phyloP scores from a whole-genome alignment of 2,797 vertebrate genomes.

The Carcharodon carcharias region DNA sequence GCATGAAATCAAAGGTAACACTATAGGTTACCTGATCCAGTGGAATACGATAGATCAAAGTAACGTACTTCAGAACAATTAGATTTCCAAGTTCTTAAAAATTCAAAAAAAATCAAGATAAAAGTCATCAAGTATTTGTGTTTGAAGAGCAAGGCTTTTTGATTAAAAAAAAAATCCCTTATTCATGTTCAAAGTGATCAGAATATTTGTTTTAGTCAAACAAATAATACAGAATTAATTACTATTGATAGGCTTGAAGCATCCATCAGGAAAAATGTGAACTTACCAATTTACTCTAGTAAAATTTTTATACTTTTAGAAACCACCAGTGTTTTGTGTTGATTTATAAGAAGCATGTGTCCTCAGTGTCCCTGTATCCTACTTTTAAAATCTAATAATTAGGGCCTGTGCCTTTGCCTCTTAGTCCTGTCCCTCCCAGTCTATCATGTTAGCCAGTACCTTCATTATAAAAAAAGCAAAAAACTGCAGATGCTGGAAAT shows the following conservation, averaged over 20 bases:
- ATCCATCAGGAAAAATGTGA: background rate
- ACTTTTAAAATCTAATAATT: too few species aligned
- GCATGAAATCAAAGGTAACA: background rate
- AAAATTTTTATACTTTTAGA: background rate
- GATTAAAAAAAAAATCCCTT: too few species aligned
- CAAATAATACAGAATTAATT: background rate
- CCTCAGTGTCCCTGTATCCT: background rate
- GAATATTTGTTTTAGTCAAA: background rate
- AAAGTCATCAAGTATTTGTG: background rate
- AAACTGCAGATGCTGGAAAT: too few species aligned
- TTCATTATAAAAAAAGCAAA: too few species aligned
- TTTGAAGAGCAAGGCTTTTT: background rate
- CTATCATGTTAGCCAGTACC: background rate
- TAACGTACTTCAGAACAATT: background rate
- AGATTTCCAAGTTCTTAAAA: background rate
- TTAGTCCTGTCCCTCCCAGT: background rate
- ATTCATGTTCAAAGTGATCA: too few species aligned
- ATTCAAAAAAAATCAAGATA: background rate
- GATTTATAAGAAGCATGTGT: background rate
- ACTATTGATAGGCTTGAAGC: background rate
- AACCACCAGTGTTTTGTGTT: background rate
- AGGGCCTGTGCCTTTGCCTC: too few species aligned
- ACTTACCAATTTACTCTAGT: background rate
- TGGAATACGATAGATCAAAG: background rate
- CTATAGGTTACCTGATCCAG: background rate